Evolutionary conservation across 1,140 invertebrate species (phyloP), one percentile per base, ranked within the genome.

Genomic region (Carposina sasakii): DNA sequence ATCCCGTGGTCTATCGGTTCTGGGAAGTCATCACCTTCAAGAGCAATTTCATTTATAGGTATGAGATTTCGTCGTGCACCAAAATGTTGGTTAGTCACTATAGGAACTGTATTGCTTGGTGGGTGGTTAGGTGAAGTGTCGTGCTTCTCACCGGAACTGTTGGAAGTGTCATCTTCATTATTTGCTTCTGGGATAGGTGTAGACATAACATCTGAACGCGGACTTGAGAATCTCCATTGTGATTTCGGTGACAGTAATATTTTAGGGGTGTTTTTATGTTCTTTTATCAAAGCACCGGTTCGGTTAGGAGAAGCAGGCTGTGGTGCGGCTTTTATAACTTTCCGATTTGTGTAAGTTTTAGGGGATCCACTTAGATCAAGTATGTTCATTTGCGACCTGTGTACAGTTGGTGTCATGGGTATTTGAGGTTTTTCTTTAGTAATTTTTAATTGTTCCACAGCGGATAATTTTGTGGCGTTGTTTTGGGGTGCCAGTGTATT

Each of bases 181-280:
- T 90, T 89, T 58, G 89, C 94, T 85, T 96, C 94, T n/a, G 90
- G 90, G 71, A 96, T 96, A 36, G 93, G 93, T 5, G 92, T 93
- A 10, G 93, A 93, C 53, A 95, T 88, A 15, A 95, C 93, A 63
- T 95, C 92, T 8, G 91, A 93, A 60, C 92, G 83, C 2, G 92
- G 91, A 57, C 89, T 91, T 17, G 90, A 87, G 54, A 91, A 92
- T 45, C 91, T 83, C 91, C 91, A 92, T 12, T 87, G 87, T 2
- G 90, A 91, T 43, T 91, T 88, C 0, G 90, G 90, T 43, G 90
- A 91, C 16, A 90, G 72, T n/a, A 92, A 79, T 46, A 91, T 88
- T 72, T 91, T 90, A 4, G 90, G 85, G 0, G 86, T 85, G 22
- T 87, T 86, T 50, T 87, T 85, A 50, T 88, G 87, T 34, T 86